These are phyloP conservation scores for Xestia sexstrigata DNA, from an alignment of 2,888 invertebrate species.

Conservation along the genomic window DNA sequence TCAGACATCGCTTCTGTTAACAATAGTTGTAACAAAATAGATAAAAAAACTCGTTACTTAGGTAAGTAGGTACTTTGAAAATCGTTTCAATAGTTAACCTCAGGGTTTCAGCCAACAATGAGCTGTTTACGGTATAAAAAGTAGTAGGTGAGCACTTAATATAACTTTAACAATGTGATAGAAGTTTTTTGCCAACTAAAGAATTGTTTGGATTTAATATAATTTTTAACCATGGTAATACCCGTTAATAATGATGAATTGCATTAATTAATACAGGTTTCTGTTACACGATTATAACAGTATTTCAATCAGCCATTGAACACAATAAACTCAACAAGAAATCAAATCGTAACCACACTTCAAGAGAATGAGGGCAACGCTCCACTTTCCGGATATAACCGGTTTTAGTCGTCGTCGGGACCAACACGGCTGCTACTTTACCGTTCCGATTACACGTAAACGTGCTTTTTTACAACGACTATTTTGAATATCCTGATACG, in stretches of 20 bases:
- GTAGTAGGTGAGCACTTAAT: constrained; percentile 26
- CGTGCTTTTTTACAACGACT: constrained; percentile 63
- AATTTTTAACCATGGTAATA: not conserved
- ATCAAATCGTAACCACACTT: constrained; percentile 80
- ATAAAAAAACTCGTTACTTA: constrained; percentile 33
- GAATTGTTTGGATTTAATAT: constrained; percentile 7
- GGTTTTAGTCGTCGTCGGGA: constrained; percentile 77
- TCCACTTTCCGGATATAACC: constrained; percentile 85
- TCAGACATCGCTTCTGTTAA: constrained; percentile 49
- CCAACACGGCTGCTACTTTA: constrained; percentile 72
- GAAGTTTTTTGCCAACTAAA: constrained; percentile 8
- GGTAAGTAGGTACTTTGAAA: constrained; percentile 23
- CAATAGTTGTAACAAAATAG: constrained; percentile 51
- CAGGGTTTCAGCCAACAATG: constrained; percentile 34
- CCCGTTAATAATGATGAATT: constrained; percentile 34
- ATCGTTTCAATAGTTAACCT: constrained; percentile 39
- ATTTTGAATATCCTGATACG: constrained; percentile 59
- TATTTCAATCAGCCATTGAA: constrained; percentile 73
- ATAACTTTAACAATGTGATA: not conserved
- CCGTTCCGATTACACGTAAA: constrained; percentile 69
- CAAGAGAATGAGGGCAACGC: constrained; percentile 84
- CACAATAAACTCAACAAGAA: constrained; percentile 79
- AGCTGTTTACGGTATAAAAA: constrained; percentile 34
- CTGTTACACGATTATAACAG: constrained; percentile 67
- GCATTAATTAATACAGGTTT: constrained; percentile 31